These are phyloP conservation scores for Cephus rjabovi DNA, from an alignment of 2,888 invertebrate genomes.

Conservation along the genomic window DNA sequence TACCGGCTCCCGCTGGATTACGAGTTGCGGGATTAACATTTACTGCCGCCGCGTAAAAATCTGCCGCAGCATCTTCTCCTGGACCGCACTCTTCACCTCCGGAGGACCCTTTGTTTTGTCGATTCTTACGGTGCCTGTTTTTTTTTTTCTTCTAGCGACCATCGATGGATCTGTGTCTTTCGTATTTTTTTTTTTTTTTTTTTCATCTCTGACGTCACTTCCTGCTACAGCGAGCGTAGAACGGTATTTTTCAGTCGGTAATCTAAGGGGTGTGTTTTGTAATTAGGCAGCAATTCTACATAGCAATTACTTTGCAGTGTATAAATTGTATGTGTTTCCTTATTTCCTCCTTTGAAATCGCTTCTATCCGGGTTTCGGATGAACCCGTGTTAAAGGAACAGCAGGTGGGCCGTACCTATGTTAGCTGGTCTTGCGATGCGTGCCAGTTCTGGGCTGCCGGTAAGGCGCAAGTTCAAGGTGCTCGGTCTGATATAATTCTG, in stretches of 20 bases:
- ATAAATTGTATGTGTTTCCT: not conserved
- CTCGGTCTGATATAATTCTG: not conserved
- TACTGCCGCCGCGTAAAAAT: slow-evolving; percentile 49
- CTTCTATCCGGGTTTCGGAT: not conserved
- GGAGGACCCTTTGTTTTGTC: slow-evolving; percentile 7
- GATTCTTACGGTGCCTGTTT: slow-evolving; percentile 22
- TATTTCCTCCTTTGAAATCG: not conserved
- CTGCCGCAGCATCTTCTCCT: slow-evolving; percentile 31
- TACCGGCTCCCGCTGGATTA: slow-evolving; percentile 40
- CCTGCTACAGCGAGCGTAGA: not conserved
- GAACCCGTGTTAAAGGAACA: not conserved
- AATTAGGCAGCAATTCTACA: not conserved
- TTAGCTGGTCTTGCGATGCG: not conserved
- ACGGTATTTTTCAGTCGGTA: too few species aligned
- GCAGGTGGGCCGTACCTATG: not conserved
- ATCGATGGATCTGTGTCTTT: not conserved
- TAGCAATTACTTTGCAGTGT: not conserved
- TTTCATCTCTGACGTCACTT: not conserved
- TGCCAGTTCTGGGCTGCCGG: not conserved
- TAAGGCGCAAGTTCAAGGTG: not conserved
- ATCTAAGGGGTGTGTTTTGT: not conserved
- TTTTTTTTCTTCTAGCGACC: not conserved
- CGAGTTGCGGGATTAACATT: slow-evolving; percentile 52
- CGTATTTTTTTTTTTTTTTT: not conserved
- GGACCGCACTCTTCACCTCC: slow-evolving; percentile 22